Conservation (phyloP, 2,888 invertebrate genomes). For the Lasioglossum calceatum region DNA sequence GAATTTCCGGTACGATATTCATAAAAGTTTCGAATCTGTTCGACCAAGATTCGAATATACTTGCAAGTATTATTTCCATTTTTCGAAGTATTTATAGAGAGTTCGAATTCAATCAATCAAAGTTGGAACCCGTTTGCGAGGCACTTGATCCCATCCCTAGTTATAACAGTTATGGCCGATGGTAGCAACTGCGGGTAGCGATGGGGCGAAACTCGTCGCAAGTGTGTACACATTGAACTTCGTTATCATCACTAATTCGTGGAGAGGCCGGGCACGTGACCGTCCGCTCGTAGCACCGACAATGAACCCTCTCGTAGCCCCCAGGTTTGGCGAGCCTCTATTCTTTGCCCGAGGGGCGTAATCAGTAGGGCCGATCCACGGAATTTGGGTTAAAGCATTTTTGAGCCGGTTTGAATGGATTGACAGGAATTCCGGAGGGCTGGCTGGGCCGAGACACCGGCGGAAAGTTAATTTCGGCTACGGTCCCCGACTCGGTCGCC, state of each 20-base stretch:
- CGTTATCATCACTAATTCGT: background rate
- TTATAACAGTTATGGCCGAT: too few species aligned
- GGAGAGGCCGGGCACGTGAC: constrained; percentile 6
- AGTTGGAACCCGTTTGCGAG: too few species aligned
- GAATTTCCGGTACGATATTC: too few species aligned
- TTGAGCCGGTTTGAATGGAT: constrained; percentile 31
- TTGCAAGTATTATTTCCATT: too few species aligned
- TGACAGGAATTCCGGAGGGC: constrained; percentile 11
- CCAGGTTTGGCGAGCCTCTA: constrained; percentile 57
- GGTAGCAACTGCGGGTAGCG: background rate
- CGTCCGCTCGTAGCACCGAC: constrained; percentile 40
- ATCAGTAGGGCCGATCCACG: constrained; percentile 65
- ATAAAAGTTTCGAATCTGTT: too few species aligned
- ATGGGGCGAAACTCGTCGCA: background rate
- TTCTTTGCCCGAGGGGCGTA: constrained; percentile 59
- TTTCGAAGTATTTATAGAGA: too few species aligned
- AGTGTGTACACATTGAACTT: background rate
- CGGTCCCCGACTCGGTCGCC: constrained; percentile 11
- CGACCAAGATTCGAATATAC: too few species aligned
- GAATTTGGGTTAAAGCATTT: constrained; percentile 72
- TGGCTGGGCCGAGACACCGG: background rate
- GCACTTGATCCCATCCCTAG: too few species aligned
- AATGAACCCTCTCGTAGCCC: constrained; percentile 66
- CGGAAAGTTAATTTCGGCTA: constrained; percentile 42
- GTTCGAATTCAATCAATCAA: too few species aligned